Evolutionary conservation across 2,797 vertebrate species (phyloP).

Genomic region (Lophius americanus): DNA sequence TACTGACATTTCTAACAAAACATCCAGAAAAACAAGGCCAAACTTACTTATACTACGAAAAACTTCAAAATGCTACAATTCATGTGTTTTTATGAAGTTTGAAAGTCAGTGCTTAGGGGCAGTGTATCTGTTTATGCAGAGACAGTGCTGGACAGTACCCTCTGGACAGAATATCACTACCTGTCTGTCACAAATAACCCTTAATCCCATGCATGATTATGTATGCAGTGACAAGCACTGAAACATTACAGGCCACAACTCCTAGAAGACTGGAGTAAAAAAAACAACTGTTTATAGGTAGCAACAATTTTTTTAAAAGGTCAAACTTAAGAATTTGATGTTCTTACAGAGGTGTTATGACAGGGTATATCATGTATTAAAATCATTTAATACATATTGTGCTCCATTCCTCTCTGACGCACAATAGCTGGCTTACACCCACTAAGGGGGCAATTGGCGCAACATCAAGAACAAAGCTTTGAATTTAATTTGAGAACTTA

Average conservation of each 20-base stretch:
- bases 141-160: slow-evolving; percentile 66
- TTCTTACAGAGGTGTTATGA: slow-evolving; percentile 23
- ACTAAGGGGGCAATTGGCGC: slow-evolving; percentile 63
- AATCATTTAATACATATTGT: slow-evolving; percentile 46
- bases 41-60: no score
- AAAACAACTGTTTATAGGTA: slow-evolving; percentile 6
- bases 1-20: no score
- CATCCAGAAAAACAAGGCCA: not conserved
- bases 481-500: slow-evolving; percentile 53
- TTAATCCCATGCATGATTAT: slow-evolving; percentile 29
- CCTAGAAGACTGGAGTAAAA: slow-evolving; percentile 20
- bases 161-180: slow-evolving; percentile 71
- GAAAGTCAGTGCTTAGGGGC: not conserved
- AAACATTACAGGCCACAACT: slow-evolving; percentile 31
- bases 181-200: not conserved
- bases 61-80: slow-evolving; percentile 9
- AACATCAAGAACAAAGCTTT: slow-evolving; percentile 62
- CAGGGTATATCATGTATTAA: slow-evolving; percentile 30
- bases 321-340: slow-evolving; percentile 19
- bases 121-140: slow-evolving; percentile 8
- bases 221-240: slow-evolving; percentile 29
- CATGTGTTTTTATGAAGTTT: slow-evolving; percentile 14
- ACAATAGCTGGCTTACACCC: slow-evolving; percentile 60
- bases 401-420: slow-evolving; percentile 52
- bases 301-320: slow-evolving; percentile 9